Evolutionary conservation across 1,140 invertebrate species (phyloP).

Genomic region (Globodera rostochiensis): DNA sequence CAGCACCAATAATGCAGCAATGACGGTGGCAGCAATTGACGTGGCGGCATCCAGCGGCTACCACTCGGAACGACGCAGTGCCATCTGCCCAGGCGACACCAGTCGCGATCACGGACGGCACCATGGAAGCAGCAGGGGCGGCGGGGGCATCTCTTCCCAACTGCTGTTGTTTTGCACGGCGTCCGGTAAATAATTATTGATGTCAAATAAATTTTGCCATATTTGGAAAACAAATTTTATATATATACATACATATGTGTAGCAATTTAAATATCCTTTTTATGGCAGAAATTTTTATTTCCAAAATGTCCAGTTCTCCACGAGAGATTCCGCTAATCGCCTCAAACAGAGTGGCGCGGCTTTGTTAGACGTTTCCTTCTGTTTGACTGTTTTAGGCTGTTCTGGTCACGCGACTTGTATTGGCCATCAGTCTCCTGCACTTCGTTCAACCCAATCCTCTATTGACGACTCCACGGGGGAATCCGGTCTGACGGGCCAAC

Average conservation of each 20-base stretch:
- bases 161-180: conserved; percentile 13
- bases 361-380: neutral
- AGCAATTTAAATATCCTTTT: too few relatives aligned
- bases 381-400: conserved; percentile 14
- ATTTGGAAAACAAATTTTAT: too few relatives aligned
- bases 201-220: neutral
- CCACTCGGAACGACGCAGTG: conserved; percentile 22
- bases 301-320: too few relatives aligned
- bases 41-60: conserved; percentile 3
- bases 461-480: conserved; percentile 20
- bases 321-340: too few relatives aligned
- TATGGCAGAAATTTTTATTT: too few relatives aligned
- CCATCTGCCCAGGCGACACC: conserved; percentile 12
- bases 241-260: too few relatives aligned
- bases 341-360: neutral
- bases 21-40: neutral
- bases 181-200: neutral
- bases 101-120: conserved; percentile 2
- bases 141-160: neutral
- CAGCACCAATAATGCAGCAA: neutral
- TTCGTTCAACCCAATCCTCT: conserved; percentile 32
- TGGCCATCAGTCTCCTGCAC: conserved; percentile 4
- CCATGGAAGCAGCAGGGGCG: neutral
- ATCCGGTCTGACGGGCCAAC: neutral
- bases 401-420: conserved; percentile 21